A percentile compares a stretch with the other conserved stretches of the same genome.
Conservation (phyloP, 2,113 vertebrate species). For the Labeo catla region DNA sequence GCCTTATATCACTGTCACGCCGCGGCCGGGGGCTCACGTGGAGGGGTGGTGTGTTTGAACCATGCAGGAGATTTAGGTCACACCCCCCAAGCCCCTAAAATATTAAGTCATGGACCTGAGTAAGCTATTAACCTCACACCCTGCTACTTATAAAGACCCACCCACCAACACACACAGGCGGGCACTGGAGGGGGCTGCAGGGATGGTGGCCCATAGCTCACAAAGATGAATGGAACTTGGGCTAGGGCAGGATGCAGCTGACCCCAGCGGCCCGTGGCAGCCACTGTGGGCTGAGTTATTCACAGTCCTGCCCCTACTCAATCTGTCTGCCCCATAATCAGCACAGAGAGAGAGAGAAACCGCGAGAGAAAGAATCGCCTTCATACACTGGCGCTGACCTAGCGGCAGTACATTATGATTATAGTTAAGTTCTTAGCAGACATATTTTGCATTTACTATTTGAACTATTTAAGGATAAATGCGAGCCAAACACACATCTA, state of each 20-base stretch:
- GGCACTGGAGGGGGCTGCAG: conserved; percentile 36
- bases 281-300: conserved; percentile 73
- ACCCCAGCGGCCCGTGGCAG: conserved; percentile 69
- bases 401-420: background rate
- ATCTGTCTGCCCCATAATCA: conserved; percentile 69
- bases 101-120: conserved; percentile 42
- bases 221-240: conserved; percentile 59
- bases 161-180: conserved; percentile 17
- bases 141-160: conserved; percentile 30
- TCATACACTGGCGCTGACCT: background rate
- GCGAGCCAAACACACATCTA: background rate
- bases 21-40: conserved; percentile 40
- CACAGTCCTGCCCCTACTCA: conserved; percentile 42
- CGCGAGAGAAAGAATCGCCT: conserved; percentile 5
- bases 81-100: conserved; percentile 41
- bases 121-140: conserved; percentile 52
- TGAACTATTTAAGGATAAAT: background rate
- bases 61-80: conserved; percentile 62
- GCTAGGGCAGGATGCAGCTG: conserved; percentile 60
- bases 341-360: conserved; percentile 48
- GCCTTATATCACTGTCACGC: conserved; percentile 74
- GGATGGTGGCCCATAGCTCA: conserved; percentile 55
- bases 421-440: background rate
- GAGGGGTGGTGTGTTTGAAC: conserved; percentile 42
- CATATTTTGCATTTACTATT: background rate